Base-by-base conservation (phyloP, 2,888 invertebrate species). In the Spodoptera picta region DNA sequence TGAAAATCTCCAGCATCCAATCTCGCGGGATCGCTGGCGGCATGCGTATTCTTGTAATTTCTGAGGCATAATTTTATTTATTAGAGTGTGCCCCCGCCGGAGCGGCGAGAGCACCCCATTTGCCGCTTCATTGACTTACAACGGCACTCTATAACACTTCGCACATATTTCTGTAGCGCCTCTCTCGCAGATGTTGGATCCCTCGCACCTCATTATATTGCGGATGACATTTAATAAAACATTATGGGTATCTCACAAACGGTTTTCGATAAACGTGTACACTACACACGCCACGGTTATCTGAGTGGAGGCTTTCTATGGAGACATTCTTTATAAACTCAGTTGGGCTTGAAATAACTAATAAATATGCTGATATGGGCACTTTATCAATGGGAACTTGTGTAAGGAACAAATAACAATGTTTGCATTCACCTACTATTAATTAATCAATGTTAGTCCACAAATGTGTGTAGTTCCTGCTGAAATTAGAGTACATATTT, bases 61-160 rank as follows among this genome's bases (percentile, higher is more conserved):
- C 93, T 91, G 90, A 88, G 91, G 92, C 90, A 94, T 94, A 94
- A 94, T 94, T 94, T 94, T 94, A 94, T 94, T 94, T 94, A 94
- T 94, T 94, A 94, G 93, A 93, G 91, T 90, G 85, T 90, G 87
- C 90, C 91, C 90, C 89, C 90, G 86, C 86, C 86, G 85, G 81
- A 84, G 87, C 87, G 86, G 82, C 88, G 89, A 88, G 92, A 92
- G 90, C 91, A 93, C 93, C 94, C 94, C 91, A 94, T 94, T 94
- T 94, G 86, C 92, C 93, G 93, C 93, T 90, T 94, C 94, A 94
- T 94, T 94, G 94, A 94, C 94, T 94, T 94, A 94, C 94, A 94
- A 94, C 93, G 93, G 90, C 92, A 91, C 92, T 93, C 92, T 85
- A 94, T 94, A 93, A 93, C 92, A 93, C 93, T 94, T 93, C 90